Evolutionary conservation across 92 coral and sea anemone species (phyloP), one percentile per base, ranked within the genome.

Genomic region (Epizoanthus ramosus): DNA sequence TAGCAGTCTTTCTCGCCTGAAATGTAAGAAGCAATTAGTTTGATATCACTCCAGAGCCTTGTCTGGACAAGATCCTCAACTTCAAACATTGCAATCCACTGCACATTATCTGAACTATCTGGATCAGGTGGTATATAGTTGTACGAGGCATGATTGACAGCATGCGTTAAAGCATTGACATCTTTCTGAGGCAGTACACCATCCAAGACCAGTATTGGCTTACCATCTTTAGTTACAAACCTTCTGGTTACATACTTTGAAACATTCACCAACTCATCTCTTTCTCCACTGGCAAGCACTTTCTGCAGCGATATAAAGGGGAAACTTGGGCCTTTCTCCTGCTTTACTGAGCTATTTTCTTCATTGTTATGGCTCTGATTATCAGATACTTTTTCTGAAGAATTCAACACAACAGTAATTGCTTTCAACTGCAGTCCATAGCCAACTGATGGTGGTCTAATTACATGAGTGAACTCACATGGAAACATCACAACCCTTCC

Each of bases 61-160:
- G 93, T 89, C 50, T 79, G 68, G 8, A 92, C 83, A 31, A 94
- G 68, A 57, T 88, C 79, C 4, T 85, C 84, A 57, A 89, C 86
- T 37, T 92, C 95, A 90, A 92, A 88, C 37, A 79, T 89, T 73
- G 90, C 63, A 19, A 94, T 94, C 98, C 98, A 94, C 68, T 80
- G 89, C 3, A 94, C 98, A 57, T 92, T 90, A 68, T 94, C 98
- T 8, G 86, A 61, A 60, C 98, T 94, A 17, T 89, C 85, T 23
- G 58, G 13, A 0, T 21, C 80, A 8, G 98, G 92, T 0, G 94
- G 94, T 35, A 54, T 33, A 58, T 94, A 92, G 31, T 63, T 71
- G 41, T 94, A 94, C 10, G 82, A 89, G 9, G 94, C 87, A 57
- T 73, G 84, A 8, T 43, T 50, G 41, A 94, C 80, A 8, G 88